Conservation (phyloP, 2,797 vertebrate species). For the Macropodus opercularis region DNA sequence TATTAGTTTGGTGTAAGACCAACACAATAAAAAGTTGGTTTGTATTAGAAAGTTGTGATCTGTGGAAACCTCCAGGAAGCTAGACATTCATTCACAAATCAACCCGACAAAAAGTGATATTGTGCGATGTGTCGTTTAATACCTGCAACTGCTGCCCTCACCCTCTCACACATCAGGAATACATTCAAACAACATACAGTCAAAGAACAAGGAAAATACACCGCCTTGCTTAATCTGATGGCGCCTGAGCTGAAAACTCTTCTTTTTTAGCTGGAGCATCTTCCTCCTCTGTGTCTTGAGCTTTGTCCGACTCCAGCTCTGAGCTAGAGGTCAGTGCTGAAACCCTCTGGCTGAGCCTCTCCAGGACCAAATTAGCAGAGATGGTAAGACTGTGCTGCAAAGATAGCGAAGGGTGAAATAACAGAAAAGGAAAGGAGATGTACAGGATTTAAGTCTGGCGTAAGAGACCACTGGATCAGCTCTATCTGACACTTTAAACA, state of each 20-base stretch:
- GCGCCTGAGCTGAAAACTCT: slow-evolving; percentile 12
- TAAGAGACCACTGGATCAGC: neutral
- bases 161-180: slow-evolving; percentile 1
- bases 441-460: neutral
- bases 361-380: slow-evolving; percentile 77
- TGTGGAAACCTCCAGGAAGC: too few species aligned
- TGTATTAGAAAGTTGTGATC: neutral
- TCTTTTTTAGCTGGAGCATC: slow-evolving; percentile 12
- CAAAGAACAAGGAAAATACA: too few species aligned
- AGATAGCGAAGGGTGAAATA: slow-evolving; percentile 1
- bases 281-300: slow-evolving; percentile 29
- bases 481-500: neutral
- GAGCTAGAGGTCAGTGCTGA: slow-evolving; percentile 38
- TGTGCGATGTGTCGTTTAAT: slow-evolving; percentile 27
- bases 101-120: neutral
- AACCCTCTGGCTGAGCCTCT: slow-evolving; percentile 69
- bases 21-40: neutral
- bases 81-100: too few species aligned
- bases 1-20: neutral
- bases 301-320: slow-evolving; percentile 43
- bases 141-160: slow-evolving; percentile 13
- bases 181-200: slow-evolving; percentile 9
- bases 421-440: neutral
- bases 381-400: slow-evolving; percentile 79
- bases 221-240: slow-evolving; percentile 23